Evolutionary conservation across 2,888 invertebrate genomes (phyloP).

Genomic region (Drosophila longiperda): DNA sequence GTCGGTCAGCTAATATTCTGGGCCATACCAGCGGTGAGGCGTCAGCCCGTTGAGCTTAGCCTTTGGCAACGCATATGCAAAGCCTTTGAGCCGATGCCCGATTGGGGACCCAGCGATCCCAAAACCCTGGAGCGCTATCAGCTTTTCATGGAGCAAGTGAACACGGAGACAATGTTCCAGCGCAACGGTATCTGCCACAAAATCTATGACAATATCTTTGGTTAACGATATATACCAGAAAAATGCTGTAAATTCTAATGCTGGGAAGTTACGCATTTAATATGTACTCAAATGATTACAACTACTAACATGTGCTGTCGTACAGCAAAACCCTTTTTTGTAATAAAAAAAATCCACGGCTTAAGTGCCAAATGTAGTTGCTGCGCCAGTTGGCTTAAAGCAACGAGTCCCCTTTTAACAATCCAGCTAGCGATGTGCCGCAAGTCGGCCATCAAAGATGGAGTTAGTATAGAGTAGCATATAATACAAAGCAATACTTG

Average conservation of each 20-base stretch:
- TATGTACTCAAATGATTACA: constrained; percentile 26
- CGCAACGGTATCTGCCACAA: constrained; percentile 80
- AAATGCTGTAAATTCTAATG: constrained; percentile 48
- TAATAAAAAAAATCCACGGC: constrained; percentile 49
- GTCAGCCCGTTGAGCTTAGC: constrained; percentile 63
- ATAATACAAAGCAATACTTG: background rate
- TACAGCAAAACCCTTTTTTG: constrained; percentile 68
- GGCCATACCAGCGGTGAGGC: constrained; percentile 76
- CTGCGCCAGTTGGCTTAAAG: constrained; percentile 45
- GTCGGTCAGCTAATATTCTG: constrained; percentile 86
- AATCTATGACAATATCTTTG: constrained; percentile 84
- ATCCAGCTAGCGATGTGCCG: constrained; percentile 46
- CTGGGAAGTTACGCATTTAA: constrained; percentile 30
- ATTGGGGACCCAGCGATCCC: constrained; percentile 84
- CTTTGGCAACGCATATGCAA: constrained; percentile 68
- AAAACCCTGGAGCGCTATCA: constrained; percentile 85
- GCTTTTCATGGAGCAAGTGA: constrained; percentile 64
- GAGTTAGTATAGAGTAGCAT: background rate
- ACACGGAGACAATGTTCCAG: constrained; percentile 71
- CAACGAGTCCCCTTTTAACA: constrained; percentile 38
- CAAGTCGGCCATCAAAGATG: background rate
- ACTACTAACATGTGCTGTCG: constrained; percentile 12
- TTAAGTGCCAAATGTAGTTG: constrained; percentile 71
- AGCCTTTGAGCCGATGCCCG: constrained; percentile 79
- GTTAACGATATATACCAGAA: constrained; percentile 71